These are phyloP conservation scores for Drosophila saltans DNA, from an alignment of 1,140 invertebrate species.

Conservation along the genomic window DNA sequence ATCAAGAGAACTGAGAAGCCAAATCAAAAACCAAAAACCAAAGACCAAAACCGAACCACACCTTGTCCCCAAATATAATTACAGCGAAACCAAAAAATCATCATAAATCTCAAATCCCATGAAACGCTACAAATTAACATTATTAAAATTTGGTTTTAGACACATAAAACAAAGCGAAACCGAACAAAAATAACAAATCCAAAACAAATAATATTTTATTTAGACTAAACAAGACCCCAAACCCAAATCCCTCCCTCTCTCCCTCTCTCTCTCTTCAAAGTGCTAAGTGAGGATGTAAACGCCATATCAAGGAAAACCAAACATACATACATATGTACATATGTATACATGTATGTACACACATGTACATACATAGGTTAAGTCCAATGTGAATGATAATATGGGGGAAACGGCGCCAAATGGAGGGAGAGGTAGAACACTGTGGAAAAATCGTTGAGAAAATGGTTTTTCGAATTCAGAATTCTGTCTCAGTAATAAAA, in stretches of 20 bases:
- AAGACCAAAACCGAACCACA: slow-evolving; percentile 38
- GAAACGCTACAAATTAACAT: slow-evolving; percentile 78
- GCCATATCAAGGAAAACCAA: slow-evolving; percentile 49
- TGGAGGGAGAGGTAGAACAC: slow-evolving; percentile 26
- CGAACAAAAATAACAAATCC: slow-evolving; percentile 43
- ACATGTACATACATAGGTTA: too few relatives aligned
- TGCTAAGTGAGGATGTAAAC: slow-evolving; percentile 73
- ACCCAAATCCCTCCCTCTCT: slow-evolving; percentile 22
- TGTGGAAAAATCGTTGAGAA: slow-evolving; percentile 14
- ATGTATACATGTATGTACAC: background rate
- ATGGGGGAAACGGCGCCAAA: too few relatives aligned
- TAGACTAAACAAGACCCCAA: slow-evolving; percentile 67
- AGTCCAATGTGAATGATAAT: too few relatives aligned
- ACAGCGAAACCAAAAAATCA: slow-evolving; percentile 43
- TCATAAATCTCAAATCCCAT: slow-evolving; percentile 74
- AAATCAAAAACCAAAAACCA: slow-evolving; percentile 1
- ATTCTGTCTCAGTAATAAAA: slow-evolving; percentile 45
- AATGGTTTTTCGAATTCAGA: slow-evolving; percentile 8
- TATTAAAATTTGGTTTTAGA: slow-evolving; percentile 80
- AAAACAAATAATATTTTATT: slow-evolving; percentile 74
- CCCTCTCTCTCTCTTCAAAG: slow-evolving; percentile 9
- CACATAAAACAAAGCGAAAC: slow-evolving; percentile 73
- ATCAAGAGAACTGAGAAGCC: slow-evolving; percentile 56
- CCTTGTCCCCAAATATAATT: slow-evolving; percentile 62
- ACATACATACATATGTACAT: slow-evolving; percentile 13